phyloP scores from a whole-genome alignment of 1,140 invertebrate genomes.

The Zeugodacus cucurbitae region DNA sequence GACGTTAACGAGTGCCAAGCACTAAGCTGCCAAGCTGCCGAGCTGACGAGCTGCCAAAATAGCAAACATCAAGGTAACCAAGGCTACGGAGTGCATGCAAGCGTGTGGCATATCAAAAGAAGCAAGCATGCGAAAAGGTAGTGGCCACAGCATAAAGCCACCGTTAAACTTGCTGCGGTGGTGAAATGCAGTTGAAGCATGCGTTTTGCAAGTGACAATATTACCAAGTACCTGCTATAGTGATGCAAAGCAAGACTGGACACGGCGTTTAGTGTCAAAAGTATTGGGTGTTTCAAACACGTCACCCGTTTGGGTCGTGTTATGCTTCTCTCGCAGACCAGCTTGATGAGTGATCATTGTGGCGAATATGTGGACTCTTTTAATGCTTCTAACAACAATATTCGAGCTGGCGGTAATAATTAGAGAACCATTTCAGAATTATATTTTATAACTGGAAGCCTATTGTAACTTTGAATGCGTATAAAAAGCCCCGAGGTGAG shows the following conservation, averaged over 20 bases:
- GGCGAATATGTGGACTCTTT: no score
- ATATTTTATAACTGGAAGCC: no score
- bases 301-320: not conserved
- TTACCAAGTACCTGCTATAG: not conserved
- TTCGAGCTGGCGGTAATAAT: no score
- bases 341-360: no score
- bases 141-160: not conserved
- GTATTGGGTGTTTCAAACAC: fast-evolving
- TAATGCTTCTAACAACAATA: no score
- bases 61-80: not conserved
- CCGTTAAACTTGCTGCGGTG: not conserved
- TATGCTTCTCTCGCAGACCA: no score
- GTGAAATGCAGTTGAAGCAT: not conserved
- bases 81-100: not conserved
- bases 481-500: no score
- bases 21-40: not conserved
- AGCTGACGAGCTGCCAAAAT: not conserved
- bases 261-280: not conserved
- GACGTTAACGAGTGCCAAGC: not conserved
- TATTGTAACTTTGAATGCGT: no score
- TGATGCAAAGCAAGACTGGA: not conserved
- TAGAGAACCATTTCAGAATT: no score
- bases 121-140: not conserved
- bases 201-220: not conserved
- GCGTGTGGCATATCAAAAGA: not conserved